Evolutionary conservation across 1,140 invertebrate species (phyloP), one percentile per base, ranked within the genome.

Genomic region (Zaprionus tsacasi): DNA sequence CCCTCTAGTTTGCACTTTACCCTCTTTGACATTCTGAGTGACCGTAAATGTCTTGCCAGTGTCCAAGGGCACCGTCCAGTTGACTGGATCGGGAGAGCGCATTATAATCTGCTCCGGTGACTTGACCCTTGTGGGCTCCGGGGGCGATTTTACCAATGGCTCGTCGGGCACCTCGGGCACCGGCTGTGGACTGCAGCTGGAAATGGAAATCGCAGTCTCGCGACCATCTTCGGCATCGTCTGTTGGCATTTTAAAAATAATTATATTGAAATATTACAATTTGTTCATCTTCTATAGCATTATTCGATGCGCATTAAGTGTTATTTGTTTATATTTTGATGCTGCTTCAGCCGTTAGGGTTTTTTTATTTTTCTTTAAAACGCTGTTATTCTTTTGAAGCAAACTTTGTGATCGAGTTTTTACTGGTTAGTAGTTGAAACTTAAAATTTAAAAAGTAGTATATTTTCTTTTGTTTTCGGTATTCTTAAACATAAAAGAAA

Each of bases 11-110:
- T 96, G 95, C 93, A 96, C 96, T 92, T 95, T 95, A 97, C 97
- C 97, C 94, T 96, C 96, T 93, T 96, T 95, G 77, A 98, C 96
- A 93, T 97, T 98, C 93, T 98, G 97, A 38, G 97, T 98, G 76
- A 98, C 97, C 50, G 97, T 98, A 93, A 98, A 98, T 7, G 97
- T 97, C 94, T 97, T 98, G 70, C 97, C 97, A 69, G 97, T 98
- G 92, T 98, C 97, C 76, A 98, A 94, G 55, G 97, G 97, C 65
- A 98, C 97, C 21, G 97, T 98, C 97, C 97, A 98, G 93, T 98
- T 98, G 82, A 98, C 97, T 59, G 97, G 97, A 93, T 98, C 97
- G 6, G 97, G 97, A 10, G 97, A 97, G 57, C 97, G 95, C 95
- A 98, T 96, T 82, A 97, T 95, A 93, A 97, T 96, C 92, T 98